Base-by-base conservation (phyloP, 2,888 invertebrate species). In the Acrobasis consociella region DNA sequence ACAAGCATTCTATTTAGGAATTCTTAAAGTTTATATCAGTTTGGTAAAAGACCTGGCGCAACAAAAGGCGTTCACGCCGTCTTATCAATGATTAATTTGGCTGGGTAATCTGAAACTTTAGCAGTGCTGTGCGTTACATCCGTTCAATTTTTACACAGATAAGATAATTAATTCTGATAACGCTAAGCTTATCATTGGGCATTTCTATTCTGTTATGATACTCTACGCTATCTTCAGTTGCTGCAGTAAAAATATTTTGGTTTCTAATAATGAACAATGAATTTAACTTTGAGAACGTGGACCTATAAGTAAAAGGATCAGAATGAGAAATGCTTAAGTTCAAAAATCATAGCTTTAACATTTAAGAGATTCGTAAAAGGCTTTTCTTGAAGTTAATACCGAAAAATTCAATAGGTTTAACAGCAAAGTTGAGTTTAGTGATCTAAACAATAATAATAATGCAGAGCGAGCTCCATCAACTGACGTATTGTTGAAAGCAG, bases 401-500 rank as follows among this genome's bases (percentile, higher is more conserved):
- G 22, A 22, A 22, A 22, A 22, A 22, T 22, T 31, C 8, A 31
- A 31, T 7, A 31, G 31, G 31, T 7, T 0, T 22, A 31, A 31
- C 7, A 31, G 31, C 31, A 31, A 31, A 31, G 5, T 31, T 31
- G 1, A 31, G 31, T 31, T 31, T 31, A 31, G 31, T 5, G 31
- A 22, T 22, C 22, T 22, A 22, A 76, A 77, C 71, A 74, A 75
- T 78, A 82, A 80, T 77, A 82, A 81, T 78, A 81, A 77, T 74
- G 66, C 70, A 69, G 70, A 75, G 71, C 71, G 75, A 72, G 75
- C 77, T 80, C 80, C 85, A 83, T 86, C 85, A 84, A 86, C 82
- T 82, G 77, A 79, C 76, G 80, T 80, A 85, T 86, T 87, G 87
- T 89, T 74, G 76, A 71, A 74, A 82, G 89, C 91, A 91, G 91